Evolutionary conservation across 2,797 vertebrate species (phyloP).

Genomic region (Clarias platycephalus): DNA sequence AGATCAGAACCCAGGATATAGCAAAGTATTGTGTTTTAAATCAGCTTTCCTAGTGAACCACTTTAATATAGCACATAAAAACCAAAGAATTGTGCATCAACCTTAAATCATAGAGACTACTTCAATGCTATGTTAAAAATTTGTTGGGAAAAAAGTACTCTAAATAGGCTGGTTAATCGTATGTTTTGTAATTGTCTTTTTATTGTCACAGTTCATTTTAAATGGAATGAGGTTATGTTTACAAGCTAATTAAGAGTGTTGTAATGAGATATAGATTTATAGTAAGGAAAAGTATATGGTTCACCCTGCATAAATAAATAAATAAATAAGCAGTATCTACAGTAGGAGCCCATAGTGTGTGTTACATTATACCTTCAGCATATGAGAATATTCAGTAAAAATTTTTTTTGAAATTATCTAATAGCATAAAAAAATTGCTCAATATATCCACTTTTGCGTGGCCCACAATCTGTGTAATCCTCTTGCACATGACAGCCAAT

Average conservation of each 20-base stretch:
- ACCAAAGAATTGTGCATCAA: constrained; percentile 9
- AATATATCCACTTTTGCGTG: constrained; percentile 56
- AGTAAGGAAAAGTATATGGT: constrained; percentile 20
- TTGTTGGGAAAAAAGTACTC: too few species aligned
- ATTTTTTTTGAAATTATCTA: neutral
- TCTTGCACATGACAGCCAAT: constrained; percentile 43
- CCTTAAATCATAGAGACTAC: neutral
- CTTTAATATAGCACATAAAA: constrained; percentile 17
- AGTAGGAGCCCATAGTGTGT: constrained; percentile 22
- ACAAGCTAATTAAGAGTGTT: constrained; percentile 51
- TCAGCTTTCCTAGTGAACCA: neutral
- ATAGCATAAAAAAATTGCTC: constrained; percentile 9
- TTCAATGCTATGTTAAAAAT: too few species aligned
- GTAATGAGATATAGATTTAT: constrained; percentile 64
- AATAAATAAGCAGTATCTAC: constrained; percentile 10
- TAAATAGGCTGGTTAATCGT: constrained; percentile 19
- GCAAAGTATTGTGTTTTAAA: neutral
- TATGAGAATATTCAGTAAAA: neutral
- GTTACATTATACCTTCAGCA: constrained; percentile 23
- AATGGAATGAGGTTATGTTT: constrained; percentile 28
- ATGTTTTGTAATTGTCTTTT: constrained; percentile 29
- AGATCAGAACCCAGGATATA: neutral
- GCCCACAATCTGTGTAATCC: constrained; percentile 64
- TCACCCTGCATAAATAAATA: neutral
- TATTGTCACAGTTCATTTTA: constrained; percentile 35